Percentiles rank a stretch among this genome's conserved stretches.
Conservation (phyloP, 2,797 vertebrate genomes). For the Myoxocephalus aenaeus region DNA sequence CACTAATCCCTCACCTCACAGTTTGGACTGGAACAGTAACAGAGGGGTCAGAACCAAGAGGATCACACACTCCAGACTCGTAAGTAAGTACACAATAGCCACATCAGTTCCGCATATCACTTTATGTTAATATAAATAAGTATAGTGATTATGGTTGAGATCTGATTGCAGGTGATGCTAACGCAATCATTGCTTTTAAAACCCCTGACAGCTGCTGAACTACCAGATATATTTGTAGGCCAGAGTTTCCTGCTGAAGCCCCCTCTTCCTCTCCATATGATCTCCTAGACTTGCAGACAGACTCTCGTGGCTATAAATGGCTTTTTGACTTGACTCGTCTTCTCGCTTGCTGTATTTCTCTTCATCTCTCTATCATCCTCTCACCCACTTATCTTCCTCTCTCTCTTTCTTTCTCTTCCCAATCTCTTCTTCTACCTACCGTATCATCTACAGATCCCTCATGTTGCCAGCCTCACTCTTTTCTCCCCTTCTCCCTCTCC, state of each 20-base stretch:
- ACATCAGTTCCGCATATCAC: background rate
- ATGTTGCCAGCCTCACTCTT: slow-evolving; percentile 26
- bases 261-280: slow-evolving; percentile 46
- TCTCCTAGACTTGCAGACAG: slow-evolving; percentile 57
- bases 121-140: slow-evolving; percentile 15
- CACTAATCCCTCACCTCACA: slow-evolving; percentile 72
- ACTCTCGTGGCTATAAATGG: slow-evolving; percentile 69
- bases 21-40: slow-evolving; percentile 55
- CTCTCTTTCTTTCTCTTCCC: slow-evolving; percentile 24
- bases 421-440: slow-evolving; percentile 45
- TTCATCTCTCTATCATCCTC: slow-evolving; percentile 53
- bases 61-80: slow-evolving; percentile 43
- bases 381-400: slow-evolving; percentile 51
- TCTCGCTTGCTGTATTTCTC: slow-evolving; percentile 30
- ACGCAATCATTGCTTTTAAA: slow-evolving; percentile 12
- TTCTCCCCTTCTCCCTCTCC: slow-evolving; percentile 22
- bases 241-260: slow-evolving; percentile 26
- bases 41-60: slow-evolving; percentile 46
- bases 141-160: background rate
- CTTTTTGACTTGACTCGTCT: slow-evolving; percentile 55
- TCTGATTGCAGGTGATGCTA: slow-evolving; percentile 30
- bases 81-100: slow-evolving; percentile 21
- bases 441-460: slow-evolving; percentile 60
- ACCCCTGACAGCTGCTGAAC: slow-evolving; percentile 16
- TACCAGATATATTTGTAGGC: slow-evolving; percentile 39